phyloP scores from a whole-genome alignment of 2,888 invertebrate genomes.

The Epinotia demarniana region DNA sequence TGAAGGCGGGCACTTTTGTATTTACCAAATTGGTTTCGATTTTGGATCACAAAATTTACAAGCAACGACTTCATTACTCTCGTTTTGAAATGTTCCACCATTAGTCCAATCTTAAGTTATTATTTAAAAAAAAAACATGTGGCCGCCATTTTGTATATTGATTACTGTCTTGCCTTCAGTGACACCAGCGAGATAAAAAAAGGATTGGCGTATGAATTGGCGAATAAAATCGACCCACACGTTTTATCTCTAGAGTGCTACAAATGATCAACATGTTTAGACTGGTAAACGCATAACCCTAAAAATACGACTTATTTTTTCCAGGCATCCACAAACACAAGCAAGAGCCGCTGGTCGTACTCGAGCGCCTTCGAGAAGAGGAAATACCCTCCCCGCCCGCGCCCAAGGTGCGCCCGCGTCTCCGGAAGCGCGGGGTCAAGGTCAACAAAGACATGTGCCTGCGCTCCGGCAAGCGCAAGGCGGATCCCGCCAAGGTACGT shows the following conservation, averaged over 20 bases:
- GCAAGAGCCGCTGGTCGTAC: conserved; percentile 39
- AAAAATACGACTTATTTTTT: conserved; percentile 19
- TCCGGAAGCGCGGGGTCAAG: background rate
- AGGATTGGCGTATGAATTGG: too few species aligned
- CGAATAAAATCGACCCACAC: background rate
- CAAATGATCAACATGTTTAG: background rate
- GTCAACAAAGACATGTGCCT: background rate
- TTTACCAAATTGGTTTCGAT: too few species aligned
- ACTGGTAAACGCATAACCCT: background rate
- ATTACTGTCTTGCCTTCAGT: too few species aligned
- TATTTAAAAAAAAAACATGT: too few species aligned
- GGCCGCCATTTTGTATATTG: too few species aligned
- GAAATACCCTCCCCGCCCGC: background rate
- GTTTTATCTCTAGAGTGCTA: background rate
- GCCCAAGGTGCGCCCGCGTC: background rate
- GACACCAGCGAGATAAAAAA: too few species aligned
- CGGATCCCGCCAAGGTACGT: conserved; percentile 2
- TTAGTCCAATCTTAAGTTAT: too few species aligned
- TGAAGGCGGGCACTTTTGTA: too few species aligned
- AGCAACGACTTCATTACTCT: too few species aligned
- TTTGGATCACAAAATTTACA: too few species aligned
- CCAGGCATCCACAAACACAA: conserved; percentile 53
- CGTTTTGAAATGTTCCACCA: too few species aligned
- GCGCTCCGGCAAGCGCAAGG: background rate
- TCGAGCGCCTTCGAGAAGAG: conserved; percentile 1